phyloP scores from a whole-genome alignment of 2,888 invertebrate genomes.

The Tuta absoluta region DNA sequence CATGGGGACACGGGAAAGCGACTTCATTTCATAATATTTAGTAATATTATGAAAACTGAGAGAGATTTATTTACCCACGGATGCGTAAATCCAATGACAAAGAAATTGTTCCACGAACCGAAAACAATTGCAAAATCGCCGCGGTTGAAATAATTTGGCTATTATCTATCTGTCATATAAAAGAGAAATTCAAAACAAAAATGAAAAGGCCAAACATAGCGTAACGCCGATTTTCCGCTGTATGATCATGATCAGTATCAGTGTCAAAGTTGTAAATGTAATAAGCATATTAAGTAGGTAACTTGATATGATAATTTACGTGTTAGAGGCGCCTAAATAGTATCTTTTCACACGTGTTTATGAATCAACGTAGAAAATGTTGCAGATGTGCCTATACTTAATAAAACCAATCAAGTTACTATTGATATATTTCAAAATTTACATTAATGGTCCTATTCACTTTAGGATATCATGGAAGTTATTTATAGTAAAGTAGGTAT shows the following conservation, averaged over 20 bases:
- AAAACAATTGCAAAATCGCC: background rate
- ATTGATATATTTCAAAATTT: too few relatives aligned
- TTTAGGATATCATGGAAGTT: too few relatives aligned
- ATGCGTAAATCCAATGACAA: background rate
- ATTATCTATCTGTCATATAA: background rate
- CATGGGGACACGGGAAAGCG: too few relatives aligned
- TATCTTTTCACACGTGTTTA: too few relatives aligned
- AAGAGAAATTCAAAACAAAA: constrained; percentile 9
- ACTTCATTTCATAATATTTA: too few relatives aligned
- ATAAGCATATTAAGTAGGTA: background rate
- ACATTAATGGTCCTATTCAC: too few relatives aligned
- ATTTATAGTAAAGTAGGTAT: too few relatives aligned
- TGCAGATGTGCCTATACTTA: too few relatives aligned
- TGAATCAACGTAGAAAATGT: too few relatives aligned
- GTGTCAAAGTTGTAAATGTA: background rate
- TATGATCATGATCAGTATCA: background rate
- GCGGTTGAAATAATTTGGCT: constrained; percentile 9
- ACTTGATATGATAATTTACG: background rate
- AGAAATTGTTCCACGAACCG: background rate
- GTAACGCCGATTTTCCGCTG: background rate
- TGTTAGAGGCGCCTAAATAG: background rate
- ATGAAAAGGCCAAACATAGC: background rate
- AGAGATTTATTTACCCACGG: background rate
- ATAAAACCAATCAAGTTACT: too few relatives aligned
- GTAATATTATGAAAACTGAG: background rate